Conservation (phyloP, 2,888 invertebrate species). For the Athalia rosae region DNA sequence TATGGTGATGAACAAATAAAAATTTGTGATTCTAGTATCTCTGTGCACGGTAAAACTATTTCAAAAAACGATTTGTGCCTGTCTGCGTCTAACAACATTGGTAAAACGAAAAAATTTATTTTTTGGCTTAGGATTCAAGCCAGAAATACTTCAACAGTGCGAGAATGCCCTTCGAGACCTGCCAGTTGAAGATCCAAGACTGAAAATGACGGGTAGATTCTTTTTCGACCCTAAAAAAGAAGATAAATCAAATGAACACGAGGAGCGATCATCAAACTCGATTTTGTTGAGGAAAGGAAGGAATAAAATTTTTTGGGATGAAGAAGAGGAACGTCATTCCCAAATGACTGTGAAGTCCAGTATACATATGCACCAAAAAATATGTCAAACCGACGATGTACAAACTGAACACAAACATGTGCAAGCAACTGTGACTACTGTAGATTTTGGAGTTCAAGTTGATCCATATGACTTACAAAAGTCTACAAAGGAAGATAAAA, state of each 20-base stretch:
- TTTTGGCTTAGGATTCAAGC: constrained; percentile 67
- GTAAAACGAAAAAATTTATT: constrained; percentile 39
- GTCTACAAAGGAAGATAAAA: constrained; percentile 61
- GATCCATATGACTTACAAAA: constrained; percentile 53
- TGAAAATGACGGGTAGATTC: constrained; percentile 70
- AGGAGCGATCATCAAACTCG: constrained; percentile 63
- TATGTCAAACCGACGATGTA: constrained; percentile 68
- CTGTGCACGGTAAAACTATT: constrained; percentile 14
- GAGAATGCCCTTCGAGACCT: constrained; percentile 68
- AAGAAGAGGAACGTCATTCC: constrained; percentile 55
- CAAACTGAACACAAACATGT: constrained; percentile 55
- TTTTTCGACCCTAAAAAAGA: constrained; percentile 66
- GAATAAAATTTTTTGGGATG: constrained; percentile 66
- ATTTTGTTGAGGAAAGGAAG: constrained; percentile 65
- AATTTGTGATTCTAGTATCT: constrained; percentile 22
- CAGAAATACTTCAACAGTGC: constrained; percentile 69
- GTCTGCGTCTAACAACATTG: background rate
- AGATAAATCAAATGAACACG: constrained; percentile 51
- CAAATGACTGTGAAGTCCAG: constrained; percentile 31
- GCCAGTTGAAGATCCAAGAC: constrained; percentile 68
- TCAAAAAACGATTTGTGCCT: background rate
- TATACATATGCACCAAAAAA: constrained; percentile 65
- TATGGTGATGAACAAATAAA: constrained; percentile 39
- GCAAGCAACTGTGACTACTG: constrained; percentile 53
- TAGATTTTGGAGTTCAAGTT: constrained; percentile 59